Base-by-base conservation (phyloP, 1,140 invertebrate genomes). In the Ips nitidus region DNA sequence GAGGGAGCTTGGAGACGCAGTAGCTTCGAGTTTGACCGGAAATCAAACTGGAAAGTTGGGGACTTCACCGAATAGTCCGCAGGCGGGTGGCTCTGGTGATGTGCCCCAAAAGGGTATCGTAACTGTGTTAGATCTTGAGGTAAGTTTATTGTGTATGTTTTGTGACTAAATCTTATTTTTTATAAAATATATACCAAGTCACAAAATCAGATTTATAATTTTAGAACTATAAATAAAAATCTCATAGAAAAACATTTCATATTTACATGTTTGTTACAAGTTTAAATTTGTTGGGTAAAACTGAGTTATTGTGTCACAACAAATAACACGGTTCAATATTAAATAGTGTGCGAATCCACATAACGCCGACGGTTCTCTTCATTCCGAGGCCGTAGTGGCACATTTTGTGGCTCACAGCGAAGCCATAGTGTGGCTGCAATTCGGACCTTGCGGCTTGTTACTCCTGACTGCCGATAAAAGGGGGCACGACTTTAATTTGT, bases 401-500 rank as follows among this genome's bases (percentile, higher is more conserved):
- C 97, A 99, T 81, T 99, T 99, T 83, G 84, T 93, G 65, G 97
- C 96, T 4, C 97, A 98, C 80, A 90, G 89, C 38, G 93, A 97
- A 76, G 91, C 95, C 0, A 88, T 99, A 61, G 91, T 96, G 7
- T 91, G 92, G 41, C 85, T 99, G 82, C 87, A 89, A 73, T 99
- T 99, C 82, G 97, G 98, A 80, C 88, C 91, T 3, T 95, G 92
- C 66, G 97, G 97, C 5, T 90, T 94, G 79, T 80, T 99, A 55
- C 83, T 99, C 38, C 84, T 98, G 60, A 98, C 96, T 1, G 94
- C 94, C 1, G 97, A 98, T 82, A 89, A 91, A 71, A 84, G 91
- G n/a, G 97, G 97, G 0, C 95, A 98, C 78, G 93, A 96, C 77
- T 99, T 99, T 82, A 93, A 99, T 81, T 86, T 99, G 55, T 99